These are phyloP conservation scores for Thryonomys swinderianus DNA, from an alignment of 2,113 vertebrate genomes.

Conservation along the genomic window DNA sequence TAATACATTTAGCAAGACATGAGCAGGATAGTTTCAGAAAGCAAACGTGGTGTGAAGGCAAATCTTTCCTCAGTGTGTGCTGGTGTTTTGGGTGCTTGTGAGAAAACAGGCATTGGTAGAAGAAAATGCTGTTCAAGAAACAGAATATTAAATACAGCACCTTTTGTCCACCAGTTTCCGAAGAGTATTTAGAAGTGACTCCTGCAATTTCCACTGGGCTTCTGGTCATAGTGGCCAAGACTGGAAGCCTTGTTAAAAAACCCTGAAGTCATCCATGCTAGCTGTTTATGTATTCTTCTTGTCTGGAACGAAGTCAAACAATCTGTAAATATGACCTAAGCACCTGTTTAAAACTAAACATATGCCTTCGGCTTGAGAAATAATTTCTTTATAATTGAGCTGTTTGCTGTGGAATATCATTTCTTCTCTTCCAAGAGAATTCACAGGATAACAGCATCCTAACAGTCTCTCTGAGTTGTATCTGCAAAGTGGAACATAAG, in stretches of 20 bases:
- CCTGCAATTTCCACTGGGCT: slow-evolving; percentile 53
- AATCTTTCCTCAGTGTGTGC: slow-evolving; percentile 94
- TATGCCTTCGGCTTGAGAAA: background rate
- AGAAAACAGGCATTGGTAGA: slow-evolving; percentile 92
- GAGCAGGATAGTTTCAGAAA: background rate
- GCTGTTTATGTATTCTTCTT: slow-evolving; percentile 17
- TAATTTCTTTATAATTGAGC: slow-evolving; percentile 31
- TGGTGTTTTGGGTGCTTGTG: slow-evolving; percentile 93
- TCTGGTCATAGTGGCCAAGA: slow-evolving; percentile 52
- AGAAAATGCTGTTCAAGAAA: slow-evolving; percentile 95
- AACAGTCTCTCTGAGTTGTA: slow-evolving; percentile 40
- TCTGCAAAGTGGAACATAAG: slow-evolving; percentile 48
- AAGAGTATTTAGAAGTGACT: slow-evolving; percentile 45
- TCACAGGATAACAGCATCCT: background rate
- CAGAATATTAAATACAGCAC: slow-evolving; percentile 93
- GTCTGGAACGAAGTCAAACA: slow-evolving; percentile 62
- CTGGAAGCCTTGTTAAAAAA: slow-evolving; percentile 59
- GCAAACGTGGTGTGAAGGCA: slow-evolving; percentile 83
- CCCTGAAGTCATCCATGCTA: slow-evolving; percentile 60
- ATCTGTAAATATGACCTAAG: slow-evolving; percentile 41
- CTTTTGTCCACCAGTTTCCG: slow-evolving; percentile 98
- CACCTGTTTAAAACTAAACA: background rate
- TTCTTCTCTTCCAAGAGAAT: slow-evolving; percentile 63
- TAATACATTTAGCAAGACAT: background rate
- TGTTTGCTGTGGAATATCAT: slow-evolving; percentile 66